Percentiles rank a stretch among this genome's conserved stretches.
phyloP scores from a whole-genome alignment of 2,888 invertebrate species.

The Phlogophora meticulosa region DNA sequence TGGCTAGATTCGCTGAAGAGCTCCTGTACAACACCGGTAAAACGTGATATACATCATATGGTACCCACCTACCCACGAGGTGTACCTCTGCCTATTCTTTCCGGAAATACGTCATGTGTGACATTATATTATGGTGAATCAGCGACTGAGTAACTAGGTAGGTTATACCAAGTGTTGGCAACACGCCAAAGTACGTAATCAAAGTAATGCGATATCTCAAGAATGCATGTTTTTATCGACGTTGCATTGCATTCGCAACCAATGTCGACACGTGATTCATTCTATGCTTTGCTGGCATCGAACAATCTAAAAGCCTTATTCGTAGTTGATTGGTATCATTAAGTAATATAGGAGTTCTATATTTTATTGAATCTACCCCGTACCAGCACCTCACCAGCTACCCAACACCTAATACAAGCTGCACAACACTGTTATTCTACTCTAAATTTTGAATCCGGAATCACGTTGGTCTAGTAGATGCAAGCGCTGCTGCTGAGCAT shows the following conservation, averaged over 20 bases:
- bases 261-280: conserved; percentile 11
- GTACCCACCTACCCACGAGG: too few relatives aligned
- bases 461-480: too few relatives aligned
- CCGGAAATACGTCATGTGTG: background rate
- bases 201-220: conserved; percentile 29
- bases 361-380: too few relatives aligned
- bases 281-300: background rate
- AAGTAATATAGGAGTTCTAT: too few relatives aligned
- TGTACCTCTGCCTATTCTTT: background rate
- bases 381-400: too few relatives aligned
- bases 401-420: too few relatives aligned
- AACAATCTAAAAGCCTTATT: conserved; percentile 3
- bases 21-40: too few relatives aligned
- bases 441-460: too few relatives aligned
- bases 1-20: too few relatives aligned
- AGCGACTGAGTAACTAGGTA: conserved; percentile 10
- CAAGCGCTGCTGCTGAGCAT: too few relatives aligned
- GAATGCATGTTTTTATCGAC: conserved; percentile 43
- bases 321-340: background rate
- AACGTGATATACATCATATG: too few relatives aligned
- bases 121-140: conserved; percentile 19
- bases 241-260: conserved; percentile 15
- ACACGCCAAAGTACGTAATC: conserved; percentile 36
- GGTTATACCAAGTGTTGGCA: conserved; percentile 43
- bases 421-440: too few relatives aligned